Base-by-base conservation (phyloP, 2,797 vertebrate genomes). In the Poeciliopsis paucimaculata region DNA sequence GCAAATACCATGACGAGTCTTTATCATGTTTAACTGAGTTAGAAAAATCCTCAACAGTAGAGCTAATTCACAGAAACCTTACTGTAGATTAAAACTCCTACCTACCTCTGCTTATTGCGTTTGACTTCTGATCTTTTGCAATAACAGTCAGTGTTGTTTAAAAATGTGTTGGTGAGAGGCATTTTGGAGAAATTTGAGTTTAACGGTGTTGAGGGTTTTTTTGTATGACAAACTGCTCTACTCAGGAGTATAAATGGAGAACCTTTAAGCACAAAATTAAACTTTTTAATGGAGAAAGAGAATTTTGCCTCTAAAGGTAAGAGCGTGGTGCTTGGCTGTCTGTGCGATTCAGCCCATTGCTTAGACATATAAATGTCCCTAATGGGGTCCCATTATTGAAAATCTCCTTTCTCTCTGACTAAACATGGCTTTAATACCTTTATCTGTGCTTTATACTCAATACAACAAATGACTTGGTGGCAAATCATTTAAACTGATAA, bases 1-100 rank as follows among this genome's bases (percentile, higher is more conserved):
- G 68, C 7, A 46, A 72, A 72, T 46, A 28, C 68, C 43, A 41
- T 1, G 36, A 39, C 36, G 16, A 46, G 23, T 13, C 43, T 46
- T 72, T n/a, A 45, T 71, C 13, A 28, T 3, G 43, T 71, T 70
- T 72, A 46, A n/a, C 26, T 46, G 66, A 70, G 41, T 10, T 2
- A 43, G 26, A 45, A 71, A 71, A 71, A 72, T 43, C 66, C 39
- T 46, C 41, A 31, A 72, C 68, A 28, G 8, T 71, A n/a, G 64
- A 66, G 23, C 10, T 31, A 23, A 2, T 70, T 70, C 66, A 70
- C 39, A 70, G 15, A 70, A 12, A 12, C 36, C 36, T 43, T 43
- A 3, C 39, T 70, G 39, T 43, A n/a, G 39, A 70, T 26, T 43
- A 70, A 43, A 43, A 13, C 64, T 0, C 66, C 39, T 15, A 43